Percentiles rank a stretch among this genome's conserved stretches.
phyloP scores from a whole-genome alignment of 2,113 vertebrate genomes.

The Speoplatyrhinus poulsoni region DNA sequence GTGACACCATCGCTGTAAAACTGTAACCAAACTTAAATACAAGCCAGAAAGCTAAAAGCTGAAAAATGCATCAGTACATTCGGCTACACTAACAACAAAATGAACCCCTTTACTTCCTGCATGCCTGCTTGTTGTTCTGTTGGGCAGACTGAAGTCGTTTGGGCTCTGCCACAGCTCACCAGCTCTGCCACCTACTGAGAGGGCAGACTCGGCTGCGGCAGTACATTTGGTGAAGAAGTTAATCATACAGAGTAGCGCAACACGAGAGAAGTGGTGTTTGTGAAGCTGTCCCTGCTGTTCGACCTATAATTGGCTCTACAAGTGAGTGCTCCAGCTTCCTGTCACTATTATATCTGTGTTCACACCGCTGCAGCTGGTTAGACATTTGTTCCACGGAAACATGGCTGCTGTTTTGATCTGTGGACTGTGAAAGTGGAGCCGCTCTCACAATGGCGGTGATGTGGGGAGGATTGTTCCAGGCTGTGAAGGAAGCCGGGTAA shows the following conservation, averaged over 20 bases:
- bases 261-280: slow-evolving; percentile 77
- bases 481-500: slow-evolving; percentile 58
- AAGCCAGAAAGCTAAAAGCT: slow-evolving; percentile 56
- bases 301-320: slow-evolving; percentile 75
- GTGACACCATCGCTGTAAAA: slow-evolving; percentile 60
- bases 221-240: slow-evolving; percentile 76
- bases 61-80: slow-evolving; percentile 58
- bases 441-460: slow-evolving; percentile 70
- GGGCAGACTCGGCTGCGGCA: slow-evolving; percentile 57
- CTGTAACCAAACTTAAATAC: slow-evolving; percentile 53
- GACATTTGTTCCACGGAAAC: slow-evolving; percentile 78
- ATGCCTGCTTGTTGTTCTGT: slow-evolving; percentile 38
- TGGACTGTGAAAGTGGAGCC: slow-evolving; percentile 78
- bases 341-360: slow-evolving; percentile 81
- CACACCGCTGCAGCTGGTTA: slow-evolving; percentile 70
- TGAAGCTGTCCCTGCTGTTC: slow-evolving; percentile 73
- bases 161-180: slow-evolving; percentile 56
- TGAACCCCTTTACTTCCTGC: slow-evolving; percentile 24
- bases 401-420: slow-evolving; percentile 81
- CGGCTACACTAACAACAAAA: slow-evolving; percentile 47
- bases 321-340: slow-evolving; percentile 81
- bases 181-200: slow-evolving; percentile 66
- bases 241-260: slow-evolving; percentile 77
- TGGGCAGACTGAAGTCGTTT: slow-evolving; percentile 25
- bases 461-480: slow-evolving; percentile 68